These are phyloP conservation scores for Pilophorus perplexus DNA, from an alignment of 2,888 invertebrate species.

Conservation along the genomic window DNA sequence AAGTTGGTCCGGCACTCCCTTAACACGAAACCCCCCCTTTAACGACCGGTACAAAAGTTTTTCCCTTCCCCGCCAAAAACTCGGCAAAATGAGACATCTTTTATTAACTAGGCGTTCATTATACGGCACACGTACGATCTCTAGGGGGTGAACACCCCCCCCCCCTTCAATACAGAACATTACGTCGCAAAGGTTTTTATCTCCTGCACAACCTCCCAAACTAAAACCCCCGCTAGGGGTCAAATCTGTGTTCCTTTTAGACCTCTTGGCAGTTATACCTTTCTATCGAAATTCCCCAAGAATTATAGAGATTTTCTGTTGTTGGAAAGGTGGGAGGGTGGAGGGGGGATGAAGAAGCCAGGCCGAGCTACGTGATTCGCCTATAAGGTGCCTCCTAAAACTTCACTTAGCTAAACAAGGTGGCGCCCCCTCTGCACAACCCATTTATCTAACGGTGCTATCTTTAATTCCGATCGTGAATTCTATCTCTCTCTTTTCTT, in stretches of 20 bases:
- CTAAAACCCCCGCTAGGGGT: neutral
- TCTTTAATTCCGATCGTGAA: slow-evolving; percentile 38
- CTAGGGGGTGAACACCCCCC: slow-evolving; percentile 6
- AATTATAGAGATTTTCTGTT: slow-evolving; percentile 43
- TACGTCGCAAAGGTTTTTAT: slow-evolving; percentile 29
- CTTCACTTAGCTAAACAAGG: slow-evolving; percentile 43
- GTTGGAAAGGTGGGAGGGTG: slow-evolving; percentile 28
- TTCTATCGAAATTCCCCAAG: slow-evolving; percentile 41
- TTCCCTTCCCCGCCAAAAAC: too few relatives aligned
- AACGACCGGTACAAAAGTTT: too few relatives aligned
- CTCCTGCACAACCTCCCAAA: neutral
- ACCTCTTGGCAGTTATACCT: neutral
- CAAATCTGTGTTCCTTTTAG: slow-evolving; percentile 23
- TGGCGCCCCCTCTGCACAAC: slow-evolving; percentile 19
- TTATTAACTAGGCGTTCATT: slow-evolving; percentile 38
- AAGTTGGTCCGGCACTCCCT: too few relatives aligned
- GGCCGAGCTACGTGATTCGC: slow-evolving; percentile 32
- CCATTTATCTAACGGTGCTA: slow-evolving; percentile 39
- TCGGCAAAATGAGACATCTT: slow-evolving; percentile 37
- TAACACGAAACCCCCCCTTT: too few relatives aligned
- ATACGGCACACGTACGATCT: slow-evolving; percentile 33
- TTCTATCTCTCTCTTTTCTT: slow-evolving; percentile 22
- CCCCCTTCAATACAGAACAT: too few relatives aligned
- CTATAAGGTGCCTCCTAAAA: slow-evolving; percentile 39
- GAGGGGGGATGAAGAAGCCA: slow-evolving; percentile 3